A percentile compares a stretch with the other conserved stretches of the same genome.
Conservation (phyloP, 1,140 invertebrate species). For the Caenorhabditis remanei region DNA sequence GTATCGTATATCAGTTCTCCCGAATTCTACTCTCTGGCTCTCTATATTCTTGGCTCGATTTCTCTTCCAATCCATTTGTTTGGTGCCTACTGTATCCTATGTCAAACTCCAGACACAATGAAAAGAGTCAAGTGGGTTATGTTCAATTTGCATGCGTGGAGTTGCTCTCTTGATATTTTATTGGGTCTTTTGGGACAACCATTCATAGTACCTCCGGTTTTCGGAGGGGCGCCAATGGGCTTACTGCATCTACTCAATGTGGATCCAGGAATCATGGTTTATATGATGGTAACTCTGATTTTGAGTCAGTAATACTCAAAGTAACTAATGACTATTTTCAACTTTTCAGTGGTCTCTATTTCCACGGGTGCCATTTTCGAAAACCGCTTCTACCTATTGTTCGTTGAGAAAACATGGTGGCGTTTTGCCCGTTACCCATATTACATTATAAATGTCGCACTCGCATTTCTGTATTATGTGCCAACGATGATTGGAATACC, state of each 20-base stretch:
- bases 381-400: neutral
- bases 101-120: neutral
- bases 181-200: neutral
- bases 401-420: conserved; percentile 15
- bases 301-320: no score
- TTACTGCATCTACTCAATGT: neutral
- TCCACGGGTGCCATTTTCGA: neutral
- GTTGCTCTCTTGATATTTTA: neutral
- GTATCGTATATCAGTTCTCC: neutral
- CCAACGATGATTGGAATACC: neutral
- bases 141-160: conserved; percentile 1
- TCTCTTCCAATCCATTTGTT: neutral
- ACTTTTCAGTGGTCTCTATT: neutral
- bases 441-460: neutral
- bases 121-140: conserved; percentile 7
- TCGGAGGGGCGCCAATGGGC: neutral
- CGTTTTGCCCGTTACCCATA: neutral
- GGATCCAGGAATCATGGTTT: conserved; percentile 1
- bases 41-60: neutral
- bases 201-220: neutral
- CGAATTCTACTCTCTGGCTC: neutral
- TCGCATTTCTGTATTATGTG: neutral
- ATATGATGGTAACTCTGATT: neutral
- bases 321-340: no score
- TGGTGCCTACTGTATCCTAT: neutral